Percentiles rank a stretch among this genome's conserved stretches.
phyloP scores from a whole-genome alignment of 2,113 vertebrate species.

The Melanotaenia duboulayi region DNA sequence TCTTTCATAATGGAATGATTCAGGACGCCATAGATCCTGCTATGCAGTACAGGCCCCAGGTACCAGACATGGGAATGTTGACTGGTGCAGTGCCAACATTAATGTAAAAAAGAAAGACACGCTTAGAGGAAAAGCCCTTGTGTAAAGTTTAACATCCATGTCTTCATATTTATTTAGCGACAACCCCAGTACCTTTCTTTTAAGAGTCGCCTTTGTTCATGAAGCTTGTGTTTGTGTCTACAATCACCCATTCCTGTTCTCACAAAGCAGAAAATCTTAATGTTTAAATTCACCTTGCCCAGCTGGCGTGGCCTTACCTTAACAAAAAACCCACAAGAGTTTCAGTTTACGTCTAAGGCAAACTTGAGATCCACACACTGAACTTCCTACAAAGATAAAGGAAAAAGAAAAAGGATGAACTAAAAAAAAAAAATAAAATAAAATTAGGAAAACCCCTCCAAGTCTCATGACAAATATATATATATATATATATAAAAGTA shows the following conservation, averaged over 20 bases:
- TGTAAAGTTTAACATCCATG: constrained; percentile 23
- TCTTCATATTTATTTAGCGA: constrained; percentile 46
- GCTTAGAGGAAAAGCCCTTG: constrained; percentile 42
- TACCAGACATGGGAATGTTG: constrained; percentile 49
- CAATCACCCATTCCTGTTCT: constrained; percentile 41
- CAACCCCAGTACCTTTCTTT: constrained; percentile 59
- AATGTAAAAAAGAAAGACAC: constrained; percentile 17
- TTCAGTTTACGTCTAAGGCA: constrained; percentile 77
- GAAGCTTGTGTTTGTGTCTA: constrained; percentile 44
- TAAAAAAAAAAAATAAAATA: constrained; percentile 38
- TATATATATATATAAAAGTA: constrained; percentile 23
- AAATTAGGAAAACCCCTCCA: constrained; percentile 47
- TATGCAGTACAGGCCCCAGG: constrained; percentile 11
- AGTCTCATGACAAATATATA: constrained; percentile 21
- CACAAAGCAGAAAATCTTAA: constrained; percentile 51
- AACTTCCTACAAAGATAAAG: constrained; percentile 55
- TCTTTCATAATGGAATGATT: not conserved
- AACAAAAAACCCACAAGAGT: constrained; percentile 63
- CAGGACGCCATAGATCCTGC: not conserved
- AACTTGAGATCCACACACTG: constrained; percentile 75
- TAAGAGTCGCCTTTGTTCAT: constrained; percentile 30
- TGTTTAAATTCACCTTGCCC: constrained; percentile 16
- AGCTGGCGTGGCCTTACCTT: constrained; percentile 48
- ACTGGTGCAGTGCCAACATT: constrained; percentile 51
- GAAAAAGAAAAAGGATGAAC: constrained; percentile 11